Base-by-base conservation (phyloP, 2,113 vertebrate species). In the Paedocypris sp. region DNA sequence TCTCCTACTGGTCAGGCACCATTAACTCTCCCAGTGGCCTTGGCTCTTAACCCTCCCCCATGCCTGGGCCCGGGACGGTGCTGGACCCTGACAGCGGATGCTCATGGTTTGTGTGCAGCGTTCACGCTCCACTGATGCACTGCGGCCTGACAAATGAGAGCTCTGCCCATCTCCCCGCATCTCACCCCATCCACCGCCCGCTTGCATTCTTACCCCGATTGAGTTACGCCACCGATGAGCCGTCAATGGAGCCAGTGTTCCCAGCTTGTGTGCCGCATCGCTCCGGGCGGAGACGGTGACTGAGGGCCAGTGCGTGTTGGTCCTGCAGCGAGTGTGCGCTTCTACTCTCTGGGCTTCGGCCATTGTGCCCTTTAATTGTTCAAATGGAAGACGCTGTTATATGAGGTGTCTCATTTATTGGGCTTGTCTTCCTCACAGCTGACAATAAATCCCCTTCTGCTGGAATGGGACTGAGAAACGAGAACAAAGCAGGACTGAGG, bases 21-120 rank as follows among this genome's bases (percentile, higher is more conserved):
- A 68, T 66, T 74, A 69, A 56, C 51, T 56, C 51, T 59, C 56
- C 42, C 63, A 13, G 59, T 62, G 62, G 70, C 46, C 57, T 48
- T 64, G 43, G 41, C 68, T 66, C 58, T 65, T 70, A 53, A 65
- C 58, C 63, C 35, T 43, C 42, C 62, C 65, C 39, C 39, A 41
- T 59, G 41, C 47, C 48, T 28, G 16, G 19, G 35, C 26, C 43
- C 32, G 19, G 18, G 62, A 47, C 33, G 56, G 28, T 52, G 50
- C 62, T 41, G 32, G 35, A 53, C 36, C 56, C 60, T 64, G 60
- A 62, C 62, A 69, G 59, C 22, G 51, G 46, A 31, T 58, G 45
- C 45, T 61, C 42, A 29, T 59, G 57, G 19, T 15, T 58, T 10
- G 5, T 60, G 38, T 64, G 20, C 12, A 26, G 36, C 13, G 29